These are phyloP conservation scores for Phytoseiulus persimilis DNA, from an alignment of 2,888 invertebrate species.

Conservation along the genomic window DNA sequence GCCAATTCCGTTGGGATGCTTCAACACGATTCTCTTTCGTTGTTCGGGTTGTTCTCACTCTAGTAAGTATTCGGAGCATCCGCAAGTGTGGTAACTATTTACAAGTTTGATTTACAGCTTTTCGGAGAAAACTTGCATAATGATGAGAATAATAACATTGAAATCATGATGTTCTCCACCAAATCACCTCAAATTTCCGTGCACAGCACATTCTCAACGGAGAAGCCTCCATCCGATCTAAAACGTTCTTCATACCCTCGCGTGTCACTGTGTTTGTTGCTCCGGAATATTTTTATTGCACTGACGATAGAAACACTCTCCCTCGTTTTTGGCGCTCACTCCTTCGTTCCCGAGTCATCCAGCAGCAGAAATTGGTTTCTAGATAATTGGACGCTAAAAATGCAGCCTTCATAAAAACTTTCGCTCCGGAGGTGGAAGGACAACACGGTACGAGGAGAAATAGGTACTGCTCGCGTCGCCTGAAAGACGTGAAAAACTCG, in stretches of 20 bases:
- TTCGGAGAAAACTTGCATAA: not conserved
- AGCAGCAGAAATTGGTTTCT: slow-evolving; percentile 14
- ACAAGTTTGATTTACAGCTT: not conserved
- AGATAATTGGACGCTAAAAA: slow-evolving; percentile 27
- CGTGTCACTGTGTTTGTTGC: not conserved
- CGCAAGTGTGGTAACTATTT: not conserved
- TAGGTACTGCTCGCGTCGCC: slow-evolving; percentile 33
- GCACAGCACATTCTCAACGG: not conserved
- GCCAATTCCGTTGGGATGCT: not conserved
- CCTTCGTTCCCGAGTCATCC: not conserved
- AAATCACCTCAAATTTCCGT: not conserved
- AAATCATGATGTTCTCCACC: not conserved
- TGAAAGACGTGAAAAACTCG: not conserved
- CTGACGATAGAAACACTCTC: not conserved
- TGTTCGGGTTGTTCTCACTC: not conserved
- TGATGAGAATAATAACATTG: not conserved
- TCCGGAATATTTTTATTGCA: not conserved
- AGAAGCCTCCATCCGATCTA: not conserved
- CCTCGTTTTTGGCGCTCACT: not conserved
- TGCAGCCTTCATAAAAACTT: slow-evolving; percentile 25
- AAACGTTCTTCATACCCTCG: not conserved
- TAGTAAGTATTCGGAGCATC: not conserved
- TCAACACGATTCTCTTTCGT: not conserved
- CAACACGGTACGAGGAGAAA: slow-evolving; percentile 20
- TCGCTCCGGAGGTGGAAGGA: slow-evolving; percentile 19